Evolutionary conservation across 2,888 invertebrate genomes (phyloP), one percentile per base, ranked within the genome.

Genomic region (Cenopis cana): DNA sequence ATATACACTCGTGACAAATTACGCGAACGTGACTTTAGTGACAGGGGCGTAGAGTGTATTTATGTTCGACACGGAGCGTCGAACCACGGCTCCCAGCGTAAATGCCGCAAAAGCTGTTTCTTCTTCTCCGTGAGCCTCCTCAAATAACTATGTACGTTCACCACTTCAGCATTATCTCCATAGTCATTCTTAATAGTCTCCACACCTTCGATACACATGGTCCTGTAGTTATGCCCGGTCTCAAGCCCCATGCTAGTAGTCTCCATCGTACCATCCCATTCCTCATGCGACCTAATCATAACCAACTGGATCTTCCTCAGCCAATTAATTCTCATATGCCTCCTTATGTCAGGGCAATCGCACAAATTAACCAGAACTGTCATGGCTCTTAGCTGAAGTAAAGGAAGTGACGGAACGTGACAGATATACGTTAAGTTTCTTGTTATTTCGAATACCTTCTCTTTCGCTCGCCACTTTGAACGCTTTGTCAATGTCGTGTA

Each of bases 401-500:
- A n/a, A 0, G 92, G 91, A 2, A 78, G 81, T 70, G 84, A 88
- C 0, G 83, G 83, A 0, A 75, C 70, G 2, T 79, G 73, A 55
- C 85, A 85, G 3, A 92, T 77, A 0, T 72, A 38, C 0, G 90
- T 83, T 2, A 93, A 76, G 1, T 78, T 78, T 46, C 79, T 85
- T 0, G 88, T 86, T 2, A 93, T 69, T 0, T 86, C 85, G 9
- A 69, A 72, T 50, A 81, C 79, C 24, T 76, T 79, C 73, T 93
- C 91, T 60, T 89, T 91, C 0, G 87, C 88, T 0, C 91, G 86
- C 93, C 93, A 93, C 77, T 92, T 89, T 0, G 93, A 89, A 0
- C 86, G 80, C 0, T 87, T 88, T 0, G 92, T 93, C 20, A 88
- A 41, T 0, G 93, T 93, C 0, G 89, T 89, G 49, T 85, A 89